Evolutionary conservation across 1,140 invertebrate species (phyloP), one percentile per base, ranked within the genome.

Genomic region (Drosophila gunungcola): DNA sequence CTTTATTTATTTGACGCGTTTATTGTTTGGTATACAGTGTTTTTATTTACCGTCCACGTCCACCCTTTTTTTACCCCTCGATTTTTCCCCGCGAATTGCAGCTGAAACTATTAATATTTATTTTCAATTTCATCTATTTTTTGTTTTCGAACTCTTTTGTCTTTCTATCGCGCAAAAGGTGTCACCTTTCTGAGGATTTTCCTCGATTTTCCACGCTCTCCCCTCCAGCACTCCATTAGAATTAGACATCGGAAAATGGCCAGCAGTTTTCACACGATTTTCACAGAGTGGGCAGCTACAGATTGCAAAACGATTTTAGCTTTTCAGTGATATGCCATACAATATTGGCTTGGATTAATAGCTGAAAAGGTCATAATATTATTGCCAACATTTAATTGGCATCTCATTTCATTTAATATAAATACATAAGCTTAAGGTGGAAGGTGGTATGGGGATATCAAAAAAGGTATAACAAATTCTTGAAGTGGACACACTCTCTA

Each of bases 101-200:
- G 4, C 13, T 29, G 34, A 16, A 25, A 21, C 39, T 16, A 62
- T 67, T 48, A 32, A 58, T 76, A 75, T 76, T 76, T 76, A 75
- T 75, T 76, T 76, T 76, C 73, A 76, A 76, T 76, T 76, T 52
- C 61, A 53, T 67, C 53, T 67, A 75, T 76, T 75, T 75, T 38
- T 29, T 39, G 13, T 32, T 55, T 53, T 25, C 29, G 34, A 5
- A 36, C 45, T 39, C 32, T 56, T 39, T 73, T 74, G 48, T 57
- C 46, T 29, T 48, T 75, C 39, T 74, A 74, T 65, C 60, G 49
- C 39, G 53, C 45, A n/a, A 48, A 36, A 69, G 64, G 67, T 70
- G 64, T 56, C 51, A 48, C 51, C 49, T 70, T 39, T 29, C 63
- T 25, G 10, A 21, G 48, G 38, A 21, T 67, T 67, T 69, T 34